Conservation (phyloP, 2,888 invertebrate species). For the Caprella mutica region DNA sequence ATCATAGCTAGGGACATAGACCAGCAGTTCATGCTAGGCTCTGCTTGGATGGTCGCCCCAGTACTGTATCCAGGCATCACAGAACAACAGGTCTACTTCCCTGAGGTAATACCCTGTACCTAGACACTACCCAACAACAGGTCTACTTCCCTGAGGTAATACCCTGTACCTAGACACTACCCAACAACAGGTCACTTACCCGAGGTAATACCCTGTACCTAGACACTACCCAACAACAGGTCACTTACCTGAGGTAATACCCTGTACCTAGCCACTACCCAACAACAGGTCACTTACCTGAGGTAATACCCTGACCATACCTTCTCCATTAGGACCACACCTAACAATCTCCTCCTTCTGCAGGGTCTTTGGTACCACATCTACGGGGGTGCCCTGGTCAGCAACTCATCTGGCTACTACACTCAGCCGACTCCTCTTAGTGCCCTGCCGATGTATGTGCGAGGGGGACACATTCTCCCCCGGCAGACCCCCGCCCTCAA, state of each 20-base stretch:
- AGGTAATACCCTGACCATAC: neutral
- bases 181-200: constrained; percentile 13
- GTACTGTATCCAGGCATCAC: constrained; percentile 24
- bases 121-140: constrained; percentile 4
- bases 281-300: neutral
- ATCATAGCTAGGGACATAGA: constrained; percentile 36
- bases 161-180: constrained; percentile 17
- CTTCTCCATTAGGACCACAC: too few relatives aligned
- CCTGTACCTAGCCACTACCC: neutral
- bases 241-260: neutral
- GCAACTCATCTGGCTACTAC: neutral
- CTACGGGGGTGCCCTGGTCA: neutral
- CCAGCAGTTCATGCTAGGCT: constrained; percentile 41
- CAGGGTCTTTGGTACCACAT: constrained; percentile 37
- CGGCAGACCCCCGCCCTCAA: constrained; percentile 37
- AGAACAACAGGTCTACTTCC: constrained; percentile 14
- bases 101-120: constrained; percentile 18
- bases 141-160: constrained; percentile 19
- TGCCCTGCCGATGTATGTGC: constrained; percentile 38
- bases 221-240: too few relatives aligned
- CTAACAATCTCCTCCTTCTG: too few relatives aligned
- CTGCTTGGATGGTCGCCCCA: constrained; percentile 40
- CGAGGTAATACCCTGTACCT: constrained; percentile 17
- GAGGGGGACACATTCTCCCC: constrained; percentile 38
- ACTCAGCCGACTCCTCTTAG: constrained; percentile 1